phyloP scores from a whole-genome alignment of 2,888 invertebrate species.

The Andrena minutula region DNA sequence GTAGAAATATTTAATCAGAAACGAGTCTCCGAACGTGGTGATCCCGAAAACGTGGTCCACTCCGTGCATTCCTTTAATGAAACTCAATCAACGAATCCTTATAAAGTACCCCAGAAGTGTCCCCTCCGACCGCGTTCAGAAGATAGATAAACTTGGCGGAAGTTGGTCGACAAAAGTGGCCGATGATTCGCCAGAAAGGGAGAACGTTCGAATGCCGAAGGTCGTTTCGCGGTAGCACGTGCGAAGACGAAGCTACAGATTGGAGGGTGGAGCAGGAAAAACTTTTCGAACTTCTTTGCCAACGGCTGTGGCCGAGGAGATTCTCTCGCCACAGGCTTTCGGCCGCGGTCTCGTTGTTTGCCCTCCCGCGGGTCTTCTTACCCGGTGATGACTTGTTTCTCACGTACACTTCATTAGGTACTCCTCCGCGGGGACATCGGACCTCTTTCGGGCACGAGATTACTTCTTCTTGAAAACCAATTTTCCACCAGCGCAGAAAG shows the following conservation, averaged over 20 bases:
- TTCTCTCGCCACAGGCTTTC: slow-evolving; percentile 38
- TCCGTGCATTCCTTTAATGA: slow-evolving; percentile 13
- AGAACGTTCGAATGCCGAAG: slow-evolving; percentile 50
- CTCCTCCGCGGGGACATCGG: slow-evolving; percentile 62
- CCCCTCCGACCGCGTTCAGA: slow-evolving; percentile 8
- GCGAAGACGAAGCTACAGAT: slow-evolving; percentile 42
- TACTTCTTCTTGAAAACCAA: slow-evolving; percentile 69
- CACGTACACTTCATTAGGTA: slow-evolving; percentile 71
- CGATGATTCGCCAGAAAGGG: slow-evolving; percentile 37
- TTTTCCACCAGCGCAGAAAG: slow-evolving; percentile 39
- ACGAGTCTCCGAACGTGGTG: too few relatives aligned
- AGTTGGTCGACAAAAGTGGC: slow-evolving; percentile 30
- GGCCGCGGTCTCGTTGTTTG: slow-evolving; percentile 44
- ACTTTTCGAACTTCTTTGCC: slow-evolving; percentile 54
- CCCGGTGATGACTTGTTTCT: slow-evolving; percentile 64
- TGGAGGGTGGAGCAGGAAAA: slow-evolving; percentile 29
- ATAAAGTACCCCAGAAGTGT: not conserved
- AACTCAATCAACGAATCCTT: slow-evolving; percentile 31
- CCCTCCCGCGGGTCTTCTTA: slow-evolving; percentile 52
- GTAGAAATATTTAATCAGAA: too few relatives aligned
- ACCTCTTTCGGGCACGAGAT: slow-evolving; percentile 64
- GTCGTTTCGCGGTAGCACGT: slow-evolving; percentile 50
- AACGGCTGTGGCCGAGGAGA: slow-evolving; percentile 19
- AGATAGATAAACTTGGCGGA: slow-evolving; percentile 49
- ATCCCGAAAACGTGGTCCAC: not conserved